phyloP scores from a whole-genome alignment of 1,140 invertebrate species.

The Pogonomyrmex barbatus region DNA sequence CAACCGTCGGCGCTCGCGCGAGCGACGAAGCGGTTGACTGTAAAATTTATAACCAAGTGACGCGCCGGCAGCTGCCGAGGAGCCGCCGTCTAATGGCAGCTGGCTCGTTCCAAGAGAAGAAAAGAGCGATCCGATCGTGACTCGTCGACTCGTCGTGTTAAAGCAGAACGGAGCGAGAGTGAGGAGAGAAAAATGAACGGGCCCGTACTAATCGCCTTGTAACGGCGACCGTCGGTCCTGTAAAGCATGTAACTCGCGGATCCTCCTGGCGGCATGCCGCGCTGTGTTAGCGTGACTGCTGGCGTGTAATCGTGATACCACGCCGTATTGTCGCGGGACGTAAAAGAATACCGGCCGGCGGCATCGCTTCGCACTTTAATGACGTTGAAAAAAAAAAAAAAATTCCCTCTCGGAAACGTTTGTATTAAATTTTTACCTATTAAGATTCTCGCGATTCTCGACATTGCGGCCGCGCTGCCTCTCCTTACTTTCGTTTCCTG shows the following conservation, averaged over 20 bases:
- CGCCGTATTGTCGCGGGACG: constrained; percentile 32
- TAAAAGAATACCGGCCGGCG: constrained; percentile 15
- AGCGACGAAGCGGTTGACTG: constrained; percentile 39
- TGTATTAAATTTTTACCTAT: constrained; percentile 2
- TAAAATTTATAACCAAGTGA: constrained; percentile 58
- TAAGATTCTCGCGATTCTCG: not conserved
- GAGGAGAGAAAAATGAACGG: constrained; percentile 33
- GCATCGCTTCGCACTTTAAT: constrained; percentile 1
- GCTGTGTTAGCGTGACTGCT: constrained; percentile 21
- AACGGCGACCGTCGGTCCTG: constrained; percentile 33
- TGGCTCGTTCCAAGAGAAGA: constrained; percentile 45
- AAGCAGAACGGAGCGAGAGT: constrained; percentile 45
- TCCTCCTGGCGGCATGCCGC: not conserved
- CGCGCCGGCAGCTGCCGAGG: constrained; percentile 52
- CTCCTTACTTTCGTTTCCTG: not conserved
- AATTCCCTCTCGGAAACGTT: not conserved
- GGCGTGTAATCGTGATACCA: constrained; percentile 44
- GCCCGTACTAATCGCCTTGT: constrained; percentile 54
- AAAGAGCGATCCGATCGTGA: constrained; percentile 60
- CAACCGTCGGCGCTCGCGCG: not conserved
- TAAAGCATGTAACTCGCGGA: constrained; percentile 54
- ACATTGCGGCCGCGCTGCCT: not conserved
- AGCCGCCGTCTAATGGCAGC: constrained; percentile 56
- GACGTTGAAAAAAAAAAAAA: not conserved
- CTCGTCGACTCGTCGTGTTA: constrained; percentile 59